phyloP scores from a whole-genome alignment of 1,140 invertebrate species.

The Nasonia longicornis region DNA sequence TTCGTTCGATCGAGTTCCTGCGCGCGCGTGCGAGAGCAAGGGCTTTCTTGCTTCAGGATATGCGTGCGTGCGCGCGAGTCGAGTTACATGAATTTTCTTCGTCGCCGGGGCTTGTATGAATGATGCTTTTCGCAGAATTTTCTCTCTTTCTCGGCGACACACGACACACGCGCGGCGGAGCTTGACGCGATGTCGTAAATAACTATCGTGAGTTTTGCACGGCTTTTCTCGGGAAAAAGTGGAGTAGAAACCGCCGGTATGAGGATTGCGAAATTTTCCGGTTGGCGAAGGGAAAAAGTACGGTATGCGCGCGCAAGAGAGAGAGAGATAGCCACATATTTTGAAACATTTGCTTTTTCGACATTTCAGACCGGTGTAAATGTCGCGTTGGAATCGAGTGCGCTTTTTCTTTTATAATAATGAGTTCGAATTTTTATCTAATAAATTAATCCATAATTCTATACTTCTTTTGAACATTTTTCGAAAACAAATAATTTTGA shows the following conservation, averaged over 20 bases:
- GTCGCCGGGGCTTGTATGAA: constrained; percentile 5
- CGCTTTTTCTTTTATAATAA: no score
- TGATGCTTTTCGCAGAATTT: constrained; percentile 17
- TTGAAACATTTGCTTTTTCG: no score
- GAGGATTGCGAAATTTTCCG: neutral
- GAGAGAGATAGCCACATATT: no score
- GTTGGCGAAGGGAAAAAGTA: neutral
- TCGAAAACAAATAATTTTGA: no score
- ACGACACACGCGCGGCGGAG: neutral
- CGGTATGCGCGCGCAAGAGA: neutral
- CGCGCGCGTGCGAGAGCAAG: neutral
- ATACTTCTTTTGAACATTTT: no score
- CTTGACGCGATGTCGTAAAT: constrained; percentile 9
- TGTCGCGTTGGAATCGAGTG: no score
- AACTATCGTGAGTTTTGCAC: neutral
- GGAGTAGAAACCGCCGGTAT: neutral
- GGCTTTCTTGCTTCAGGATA: constrained; percentile 2
- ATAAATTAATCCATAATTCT: no score
- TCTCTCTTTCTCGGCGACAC: neutral
- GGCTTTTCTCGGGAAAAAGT: neutral
- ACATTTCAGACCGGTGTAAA: no score
- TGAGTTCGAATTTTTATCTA: no score
- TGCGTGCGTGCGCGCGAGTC: neutral
- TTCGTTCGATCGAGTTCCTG: constrained; percentile 9
- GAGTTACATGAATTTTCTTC: constrained; percentile 9